Evolutionary conservation across 1,140 invertebrate genomes (phyloP), one percentile per base, ranked within the genome.

Genomic region (Campoletis sonorensis): DNA sequence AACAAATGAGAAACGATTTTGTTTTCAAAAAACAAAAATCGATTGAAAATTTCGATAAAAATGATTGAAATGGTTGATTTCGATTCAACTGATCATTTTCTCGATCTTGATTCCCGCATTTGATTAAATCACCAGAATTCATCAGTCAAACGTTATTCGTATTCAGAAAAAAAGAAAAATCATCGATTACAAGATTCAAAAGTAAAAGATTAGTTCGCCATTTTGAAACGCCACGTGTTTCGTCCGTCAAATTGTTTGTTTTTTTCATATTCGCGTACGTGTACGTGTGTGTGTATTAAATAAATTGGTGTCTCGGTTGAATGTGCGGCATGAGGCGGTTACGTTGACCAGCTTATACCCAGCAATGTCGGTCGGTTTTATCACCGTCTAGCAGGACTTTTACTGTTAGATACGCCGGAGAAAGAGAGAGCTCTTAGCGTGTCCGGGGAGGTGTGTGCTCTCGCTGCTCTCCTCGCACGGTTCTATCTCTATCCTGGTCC

Each of bases 381-480:
- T 84, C 82, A 51, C 73, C 80, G 70, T 84, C 84, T 85, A 86
- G 83, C 83, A 81, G 85, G 85, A 86, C 85, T 87, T 87, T 86
- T 87, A 86, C 85, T 86, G 86, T 86, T 86, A 86, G 80, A 81
- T 49, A 76, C 77, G 18, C 58, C 33, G 77, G 54, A 73, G 72
- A 73, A 84, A 72, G 67, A 70, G 78, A 75, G 79, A 49, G 23
- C 83, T 68, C 78, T 73, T 76, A 61, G 78, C 79, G 82, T 80
- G 71, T 76, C 83, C 83, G 79, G 72, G 4, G 51, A n/a, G n/a
- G n/a, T n/a, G 26, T 78, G 77, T 81, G 72, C 73, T 82, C 75
- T 58, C 70, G 40, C 15, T 26, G 30, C 45, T 64, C 70, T 79
- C 49, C 26, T 49, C 49, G n/a, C n/a, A 68, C 79, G 54, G 70